phyloP scores from a whole-genome alignment of 1,140 invertebrate species.

The Musca domestica region DNA sequence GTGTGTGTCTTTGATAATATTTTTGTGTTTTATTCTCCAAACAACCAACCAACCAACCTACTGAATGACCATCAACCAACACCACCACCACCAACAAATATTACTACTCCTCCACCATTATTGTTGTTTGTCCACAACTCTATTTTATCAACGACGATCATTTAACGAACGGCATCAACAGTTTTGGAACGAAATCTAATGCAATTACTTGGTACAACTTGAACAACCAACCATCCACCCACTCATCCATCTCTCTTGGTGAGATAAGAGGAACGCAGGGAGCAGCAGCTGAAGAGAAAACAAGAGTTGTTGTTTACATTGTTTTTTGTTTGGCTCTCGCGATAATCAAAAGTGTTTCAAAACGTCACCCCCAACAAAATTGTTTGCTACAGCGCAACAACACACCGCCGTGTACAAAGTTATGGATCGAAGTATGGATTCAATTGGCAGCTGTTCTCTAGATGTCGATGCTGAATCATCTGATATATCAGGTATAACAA shows the following conservation, averaged over 20 bases:
- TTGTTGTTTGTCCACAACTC: too few species aligned
- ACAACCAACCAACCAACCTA: not conserved
- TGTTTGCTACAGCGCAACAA: not conserved
- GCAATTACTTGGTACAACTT: too few species aligned
- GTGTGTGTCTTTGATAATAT: not conserved
- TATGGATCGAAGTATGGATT: constrained; percentile 69
- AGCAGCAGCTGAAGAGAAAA: too few species aligned
- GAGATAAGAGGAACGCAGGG: too few species aligned
- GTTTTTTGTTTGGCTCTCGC: not conserved
- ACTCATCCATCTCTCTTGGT: too few species aligned
- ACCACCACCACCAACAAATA: too few species aligned
- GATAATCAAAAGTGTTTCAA: not conserved
- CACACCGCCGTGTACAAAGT: not conserved
- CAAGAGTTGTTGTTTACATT: not conserved
- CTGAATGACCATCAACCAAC: not conserved
- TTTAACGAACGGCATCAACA: too few species aligned
- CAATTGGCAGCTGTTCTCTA: constrained; percentile 78
- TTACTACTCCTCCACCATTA: too few species aligned
- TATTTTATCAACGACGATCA: too few species aligned
- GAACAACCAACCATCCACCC: too few species aligned
- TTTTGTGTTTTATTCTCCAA: too few species aligned
- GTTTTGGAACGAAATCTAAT: too few species aligned
- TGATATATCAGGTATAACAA: constrained; percentile 72
- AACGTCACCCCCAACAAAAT: not conserved
- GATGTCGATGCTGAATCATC: constrained; percentile 76